These are phyloP conservation scores for Noctuana brunneofusca DNA, from an alignment of 2,888 invertebrate genomes.

Conservation along the genomic window DNA sequence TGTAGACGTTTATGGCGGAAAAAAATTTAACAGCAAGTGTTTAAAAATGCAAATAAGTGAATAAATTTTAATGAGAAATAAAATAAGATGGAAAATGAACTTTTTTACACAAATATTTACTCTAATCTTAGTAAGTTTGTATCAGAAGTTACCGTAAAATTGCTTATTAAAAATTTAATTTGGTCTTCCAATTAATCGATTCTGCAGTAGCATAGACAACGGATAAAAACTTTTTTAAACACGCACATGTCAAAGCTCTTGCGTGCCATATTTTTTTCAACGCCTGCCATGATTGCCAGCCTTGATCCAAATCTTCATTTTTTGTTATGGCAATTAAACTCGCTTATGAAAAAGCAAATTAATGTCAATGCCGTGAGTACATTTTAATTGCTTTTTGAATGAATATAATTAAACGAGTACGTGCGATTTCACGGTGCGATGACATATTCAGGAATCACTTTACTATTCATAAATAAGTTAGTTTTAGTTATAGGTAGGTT, in stretches of 20 bases:
- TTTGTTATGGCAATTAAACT: slow-evolving; percentile 31
- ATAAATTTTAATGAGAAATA: too few relatives aligned
- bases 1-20: neutral
- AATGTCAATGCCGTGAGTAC: slow-evolving; percentile 30
- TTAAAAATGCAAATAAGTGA: too few relatives aligned
- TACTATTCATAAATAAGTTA: neutral
- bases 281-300: slow-evolving; percentile 13
- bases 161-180: too few relatives aligned
- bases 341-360: slow-evolving; percentile 18
- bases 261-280: slow-evolving; percentile 6
- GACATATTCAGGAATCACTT: neutral
- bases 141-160: too few relatives aligned
- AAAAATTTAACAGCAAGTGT: neutral
- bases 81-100: too few relatives aligned
- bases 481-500: too few relatives aligned
- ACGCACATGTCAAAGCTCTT: slow-evolving; percentile 14
- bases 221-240: slow-evolving; percentile 3
- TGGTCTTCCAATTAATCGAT: neutral
- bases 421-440: slow-evolving; percentile 9
- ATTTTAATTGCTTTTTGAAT: slow-evolving; percentile 26
- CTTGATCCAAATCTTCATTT: slow-evolving; percentile 29
- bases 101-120: too few relatives aligned
- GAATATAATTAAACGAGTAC: slow-evolving; percentile 11
- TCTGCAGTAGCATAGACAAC: neutral
- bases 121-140: too few relatives aligned